These are phyloP conservation scores for Haliclona indistincta DNA, from an alignment of 37 sponge, comb jelly and placozoan genomes.

Conservation along the genomic window DNA sequence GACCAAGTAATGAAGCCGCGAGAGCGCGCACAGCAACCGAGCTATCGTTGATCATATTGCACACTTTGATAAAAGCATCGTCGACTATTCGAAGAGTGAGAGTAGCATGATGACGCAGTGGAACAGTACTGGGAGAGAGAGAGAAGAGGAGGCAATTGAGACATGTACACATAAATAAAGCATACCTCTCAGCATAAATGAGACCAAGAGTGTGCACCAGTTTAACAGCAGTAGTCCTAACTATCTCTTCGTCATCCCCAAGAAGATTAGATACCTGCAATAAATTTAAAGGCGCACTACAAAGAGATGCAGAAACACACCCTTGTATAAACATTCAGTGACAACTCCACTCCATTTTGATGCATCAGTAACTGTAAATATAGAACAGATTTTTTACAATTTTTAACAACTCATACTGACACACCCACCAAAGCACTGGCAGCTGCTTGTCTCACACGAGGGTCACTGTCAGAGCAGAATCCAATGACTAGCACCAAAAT, in stretches of 20 bases:
- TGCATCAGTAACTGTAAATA: constrained; percentile 9
- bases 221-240: constrained; percentile 48
- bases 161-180: not conserved
- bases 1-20: constrained; percentile 64
- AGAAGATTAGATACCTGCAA: constrained; percentile 41
- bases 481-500: constrained; percentile 38
- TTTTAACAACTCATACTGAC: not conserved
- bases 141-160: not conserved
- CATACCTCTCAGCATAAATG: constrained; percentile 19
- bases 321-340: constrained; percentile 43
- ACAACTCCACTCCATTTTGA: not conserved
- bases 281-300: not conserved
- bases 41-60: constrained; percentile 80
- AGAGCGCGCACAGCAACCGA: constrained; percentile 64
- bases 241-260: constrained; percentile 51
- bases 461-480: constrained; percentile 52
- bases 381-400: not conserved
- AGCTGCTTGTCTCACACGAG: constrained; percentile 68
- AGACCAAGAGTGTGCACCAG: constrained; percentile 50
- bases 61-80: constrained; percentile 84
- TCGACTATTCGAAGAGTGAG: constrained; percentile 58
- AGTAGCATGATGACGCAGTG: constrained; percentile 29
- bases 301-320: not conserved
- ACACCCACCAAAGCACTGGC: constrained; percentile 63
- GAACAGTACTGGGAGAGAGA: constrained; percentile 27